These are phyloP conservation scores for Pseudopipra pipra DNA, from an alignment of 2,113 vertebrate genomes.

Conservation along the genomic window DNA sequence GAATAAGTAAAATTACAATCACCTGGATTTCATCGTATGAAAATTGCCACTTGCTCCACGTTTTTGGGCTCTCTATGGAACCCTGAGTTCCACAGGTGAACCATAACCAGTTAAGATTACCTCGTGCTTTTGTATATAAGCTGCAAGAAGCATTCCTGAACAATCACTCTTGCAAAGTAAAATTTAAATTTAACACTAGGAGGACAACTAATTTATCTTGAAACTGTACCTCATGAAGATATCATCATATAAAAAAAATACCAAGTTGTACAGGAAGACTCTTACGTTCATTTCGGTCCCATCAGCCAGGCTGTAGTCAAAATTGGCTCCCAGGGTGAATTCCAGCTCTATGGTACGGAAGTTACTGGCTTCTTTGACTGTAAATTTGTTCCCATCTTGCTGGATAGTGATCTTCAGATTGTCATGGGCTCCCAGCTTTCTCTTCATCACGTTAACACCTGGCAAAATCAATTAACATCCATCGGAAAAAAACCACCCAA, in stretches of 20 bases:
- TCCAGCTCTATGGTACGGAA: constrained; percentile 83
- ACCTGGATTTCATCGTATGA: background rate
- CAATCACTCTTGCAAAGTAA: background rate
- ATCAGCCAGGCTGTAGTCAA: constrained; percentile 85
- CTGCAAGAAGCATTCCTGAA: background rate
- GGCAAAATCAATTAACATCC: background rate
- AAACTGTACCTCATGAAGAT: background rate
- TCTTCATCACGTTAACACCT: constrained; percentile 86
- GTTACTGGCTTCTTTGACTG: constrained; percentile 85
- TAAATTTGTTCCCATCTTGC: constrained; percentile 86
- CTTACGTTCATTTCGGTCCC: constrained; percentile 89
- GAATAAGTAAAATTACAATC: background rate
- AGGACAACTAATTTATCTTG: background rate
- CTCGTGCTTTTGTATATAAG: background rate
- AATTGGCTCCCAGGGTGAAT: constrained; percentile 83
- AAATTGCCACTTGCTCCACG: background rate
- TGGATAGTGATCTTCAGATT: constrained; percentile 85
- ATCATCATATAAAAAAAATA: background rate
- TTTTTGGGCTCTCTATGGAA: background rate
- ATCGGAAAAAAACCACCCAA: background rate
- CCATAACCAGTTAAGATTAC: background rate
- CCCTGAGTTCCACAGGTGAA: background rate
- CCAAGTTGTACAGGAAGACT: background rate
- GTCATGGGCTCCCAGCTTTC: constrained; percentile 87
- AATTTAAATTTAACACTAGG: background rate